Percentiles rank a stretch among this genome's conserved stretches.
phyloP scores from a whole-genome alignment of 2,113 vertebrate genomes.

The Gracilinanus agilis region DNA sequence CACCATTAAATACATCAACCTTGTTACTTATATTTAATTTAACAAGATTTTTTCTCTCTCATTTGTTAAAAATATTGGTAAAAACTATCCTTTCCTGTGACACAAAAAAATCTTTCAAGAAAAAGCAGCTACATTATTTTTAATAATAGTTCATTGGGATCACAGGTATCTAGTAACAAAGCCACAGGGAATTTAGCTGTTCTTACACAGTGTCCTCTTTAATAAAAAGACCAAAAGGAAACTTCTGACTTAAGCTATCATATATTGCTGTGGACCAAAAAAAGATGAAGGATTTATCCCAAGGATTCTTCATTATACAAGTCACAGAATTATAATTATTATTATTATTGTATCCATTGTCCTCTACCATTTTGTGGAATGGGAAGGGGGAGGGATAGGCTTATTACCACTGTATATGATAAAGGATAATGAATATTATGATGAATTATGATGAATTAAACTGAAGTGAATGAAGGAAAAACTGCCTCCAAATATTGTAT shows the following conservation, averaged over 20 bases:
- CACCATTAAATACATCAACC: slow-evolving; percentile 60
- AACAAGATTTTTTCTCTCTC: slow-evolving; percentile 52
- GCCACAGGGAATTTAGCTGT: slow-evolving; percentile 32
- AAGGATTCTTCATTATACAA: slow-evolving; percentile 39
- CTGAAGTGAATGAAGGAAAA: background rate
- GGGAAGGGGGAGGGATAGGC: background rate
- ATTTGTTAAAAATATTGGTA: slow-evolving; percentile 64
- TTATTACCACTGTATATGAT: background rate
- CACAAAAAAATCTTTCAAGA: slow-evolving; percentile 74
- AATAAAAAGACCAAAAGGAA: slow-evolving; percentile 1
- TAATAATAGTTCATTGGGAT: slow-evolving; percentile 22
- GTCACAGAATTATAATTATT: slow-evolving; percentile 62
- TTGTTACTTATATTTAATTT: slow-evolving; percentile 71
- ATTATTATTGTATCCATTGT: slow-evolving; percentile 68
- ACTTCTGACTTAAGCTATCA: slow-evolving; percentile 48
- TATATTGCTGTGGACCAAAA: slow-evolving; percentile 39
- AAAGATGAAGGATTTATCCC: slow-evolving; percentile 29
- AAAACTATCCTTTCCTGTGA: slow-evolving; percentile 61
- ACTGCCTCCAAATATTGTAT: background rate
- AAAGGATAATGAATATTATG: background rate
- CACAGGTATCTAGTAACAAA: slow-evolving; percentile 56
- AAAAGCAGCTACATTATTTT: slow-evolving; percentile 63
- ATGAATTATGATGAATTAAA: background rate
- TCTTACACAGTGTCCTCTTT: background rate
- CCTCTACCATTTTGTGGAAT: background rate